Evolutionary conservation across 2,888 invertebrate species (phyloP).

Genomic region (Sesamia inferens): DNA sequence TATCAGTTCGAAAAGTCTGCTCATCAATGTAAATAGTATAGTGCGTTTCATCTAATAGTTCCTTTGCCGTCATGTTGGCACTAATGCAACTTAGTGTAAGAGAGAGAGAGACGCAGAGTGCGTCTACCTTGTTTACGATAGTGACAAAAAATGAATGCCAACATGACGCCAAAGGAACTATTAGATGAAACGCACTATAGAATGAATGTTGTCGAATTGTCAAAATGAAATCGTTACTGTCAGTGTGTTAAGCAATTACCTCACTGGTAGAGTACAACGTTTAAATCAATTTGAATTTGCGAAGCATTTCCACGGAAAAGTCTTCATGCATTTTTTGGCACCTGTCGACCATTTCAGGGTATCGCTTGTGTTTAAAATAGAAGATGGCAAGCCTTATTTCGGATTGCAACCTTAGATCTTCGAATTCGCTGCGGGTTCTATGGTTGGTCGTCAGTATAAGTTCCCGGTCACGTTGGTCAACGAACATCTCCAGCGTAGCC

Average conservation of each 20-base stretch:
- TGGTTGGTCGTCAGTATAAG: neutral
- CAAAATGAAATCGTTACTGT: neutral
- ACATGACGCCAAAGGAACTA: too few relatives aligned
- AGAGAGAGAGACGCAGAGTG: too few relatives aligned
- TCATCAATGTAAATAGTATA: neutral
- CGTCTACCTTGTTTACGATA: too few relatives aligned
- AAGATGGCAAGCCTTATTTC: conserved; percentile 13
- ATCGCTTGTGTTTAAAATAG: conserved; percentile 15
- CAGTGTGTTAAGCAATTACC: neutral
- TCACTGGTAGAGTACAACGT: neutral
- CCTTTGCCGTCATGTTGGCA: too few relatives aligned
- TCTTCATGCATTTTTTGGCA: neutral
- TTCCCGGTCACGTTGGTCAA: conserved; percentile 12
- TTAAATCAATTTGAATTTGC: conserved; percentile 11
- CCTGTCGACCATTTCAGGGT: neutral
- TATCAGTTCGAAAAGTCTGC: neutral
- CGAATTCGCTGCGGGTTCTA: neutral
- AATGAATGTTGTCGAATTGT: neutral
- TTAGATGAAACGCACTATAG: too few relatives aligned
- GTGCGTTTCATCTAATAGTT: too few relatives aligned
- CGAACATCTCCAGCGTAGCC: neutral
- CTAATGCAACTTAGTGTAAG: too few relatives aligned
- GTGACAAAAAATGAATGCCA: too few relatives aligned
- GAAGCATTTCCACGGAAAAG: neutral
- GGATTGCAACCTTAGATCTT: neutral